phyloP scores from a whole-genome alignment of 1,140 invertebrate species.

The Lepidurus packardi region DNA sequence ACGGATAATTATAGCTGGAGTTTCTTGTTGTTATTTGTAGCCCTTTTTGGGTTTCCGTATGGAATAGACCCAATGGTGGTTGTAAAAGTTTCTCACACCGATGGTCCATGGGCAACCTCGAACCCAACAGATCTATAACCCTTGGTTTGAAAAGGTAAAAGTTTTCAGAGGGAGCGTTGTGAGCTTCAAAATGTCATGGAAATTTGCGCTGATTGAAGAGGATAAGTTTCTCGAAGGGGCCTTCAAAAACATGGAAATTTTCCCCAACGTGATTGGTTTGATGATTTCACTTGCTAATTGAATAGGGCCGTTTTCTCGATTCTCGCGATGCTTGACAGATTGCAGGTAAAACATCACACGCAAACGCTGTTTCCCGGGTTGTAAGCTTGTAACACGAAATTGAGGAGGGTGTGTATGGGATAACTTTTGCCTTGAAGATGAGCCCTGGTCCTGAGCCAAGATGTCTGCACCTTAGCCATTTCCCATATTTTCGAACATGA shows the following conservation, averaged over 20 bases:
- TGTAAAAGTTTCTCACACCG: no score
- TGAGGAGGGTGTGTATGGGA: not conserved
- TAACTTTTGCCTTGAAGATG: no score
- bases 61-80: no score
- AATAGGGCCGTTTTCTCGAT: not conserved
- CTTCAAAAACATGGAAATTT: not conserved
- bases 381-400: not conserved
- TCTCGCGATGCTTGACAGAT: not conserved
- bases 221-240: not conserved
- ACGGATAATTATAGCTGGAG: not conserved
- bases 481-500: no score
- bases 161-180: not conserved
- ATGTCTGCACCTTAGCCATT: no score
- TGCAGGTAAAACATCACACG: not conserved
- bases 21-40: not conserved
- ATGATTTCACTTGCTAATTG: conserved; percentile 13
- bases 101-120: no score
- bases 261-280: not conserved
- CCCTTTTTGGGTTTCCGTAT: not conserved
- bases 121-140: no score
- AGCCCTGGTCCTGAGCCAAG: no score
- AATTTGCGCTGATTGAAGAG: not conserved
- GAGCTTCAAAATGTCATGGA: not conserved
- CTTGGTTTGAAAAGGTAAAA: no score
- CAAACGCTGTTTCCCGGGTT: not conserved